Evolutionary conservation across 2,888 invertebrate genomes (phyloP).

Genomic region (Altica lythri): DNA sequence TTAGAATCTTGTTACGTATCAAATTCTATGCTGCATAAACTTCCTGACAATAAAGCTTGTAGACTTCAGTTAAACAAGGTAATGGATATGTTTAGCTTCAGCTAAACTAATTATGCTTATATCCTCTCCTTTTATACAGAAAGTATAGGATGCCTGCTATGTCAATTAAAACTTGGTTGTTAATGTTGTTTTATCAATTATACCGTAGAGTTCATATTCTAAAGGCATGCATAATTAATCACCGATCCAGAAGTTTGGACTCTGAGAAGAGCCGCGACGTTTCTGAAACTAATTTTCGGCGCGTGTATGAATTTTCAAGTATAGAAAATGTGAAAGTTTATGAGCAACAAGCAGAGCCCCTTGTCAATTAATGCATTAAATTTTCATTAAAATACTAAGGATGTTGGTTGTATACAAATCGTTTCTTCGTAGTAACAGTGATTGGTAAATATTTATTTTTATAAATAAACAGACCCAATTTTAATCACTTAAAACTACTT

Average conservation of each 20-base stretch:
- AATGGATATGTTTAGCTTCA: constrained; percentile 19
- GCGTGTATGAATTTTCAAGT: constrained; percentile 7
- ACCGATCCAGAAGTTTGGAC: constrained; percentile 12
- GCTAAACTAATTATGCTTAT: constrained; percentile 15
- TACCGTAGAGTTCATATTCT: constrained; percentile 11
- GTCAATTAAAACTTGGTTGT: constrained; percentile 23
- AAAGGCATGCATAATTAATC: constrained; percentile 18
- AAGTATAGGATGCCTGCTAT: constrained; percentile 1
- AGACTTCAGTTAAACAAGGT: constrained; percentile 16
- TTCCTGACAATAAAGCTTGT: constrained; percentile 14
- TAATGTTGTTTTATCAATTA: constrained; percentile 24
- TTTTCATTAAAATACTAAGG: not conserved
- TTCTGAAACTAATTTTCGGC: constrained; percentile 4
- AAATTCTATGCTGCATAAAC: no score
- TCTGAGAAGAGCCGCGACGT: not conserved
- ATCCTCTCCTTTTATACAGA: not conserved
- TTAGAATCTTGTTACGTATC: no score
- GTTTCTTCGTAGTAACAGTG: no score
- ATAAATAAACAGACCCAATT: no score
- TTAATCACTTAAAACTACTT: no score
- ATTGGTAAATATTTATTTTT: no score
- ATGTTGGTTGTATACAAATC: no score
- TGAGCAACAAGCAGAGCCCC: no score
- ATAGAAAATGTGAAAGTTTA: constrained; percentile 4
- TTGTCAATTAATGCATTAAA: constrained; percentile 2